phyloP scores from a whole-genome alignment of 2,797 vertebrate genomes.

The Sebastes matsubarae region DNA sequence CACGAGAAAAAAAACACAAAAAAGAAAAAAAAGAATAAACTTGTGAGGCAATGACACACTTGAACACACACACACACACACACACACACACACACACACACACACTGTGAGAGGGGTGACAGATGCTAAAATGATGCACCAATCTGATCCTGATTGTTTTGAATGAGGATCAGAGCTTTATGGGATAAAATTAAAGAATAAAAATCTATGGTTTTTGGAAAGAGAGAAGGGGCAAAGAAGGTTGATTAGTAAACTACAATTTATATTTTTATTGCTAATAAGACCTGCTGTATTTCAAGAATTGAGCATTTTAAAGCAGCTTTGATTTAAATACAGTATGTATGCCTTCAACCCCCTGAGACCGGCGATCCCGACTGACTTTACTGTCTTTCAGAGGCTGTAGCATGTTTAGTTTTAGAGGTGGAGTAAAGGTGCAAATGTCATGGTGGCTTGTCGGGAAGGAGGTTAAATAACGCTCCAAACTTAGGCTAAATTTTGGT shows the following conservation, averaged over 20 bases:
- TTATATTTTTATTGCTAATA: not conserved
- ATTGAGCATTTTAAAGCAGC: not conserved
- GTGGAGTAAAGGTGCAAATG: too few species aligned
- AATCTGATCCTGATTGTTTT: constrained; percentile 66
- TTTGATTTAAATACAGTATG: not conserved
- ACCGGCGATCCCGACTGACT: too few species aligned
- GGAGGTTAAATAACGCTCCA: too few species aligned
- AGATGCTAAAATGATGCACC: constrained; percentile 52
- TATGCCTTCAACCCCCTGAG: not conserved
- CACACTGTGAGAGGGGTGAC: constrained; percentile 27
- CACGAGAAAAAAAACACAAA: constrained; percentile 54
- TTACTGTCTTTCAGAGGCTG: too few species aligned
- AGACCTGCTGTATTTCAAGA: not conserved
- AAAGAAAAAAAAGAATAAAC: constrained; percentile 27
- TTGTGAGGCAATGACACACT: constrained; percentile 68
- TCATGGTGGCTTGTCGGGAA: too few species aligned
- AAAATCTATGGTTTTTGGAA: constrained; percentile 87
- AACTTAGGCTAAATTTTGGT: too few species aligned
- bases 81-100: constrained; percentile 23
- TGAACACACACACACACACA: constrained; percentile 22
- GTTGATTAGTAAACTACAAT: constrained; percentile 73
- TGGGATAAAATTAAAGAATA: constrained; percentile 93
- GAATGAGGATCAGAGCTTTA: constrained; percentile 82
- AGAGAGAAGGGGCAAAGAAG: constrained; percentile 78
- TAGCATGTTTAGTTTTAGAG: too few species aligned